Percentiles rank a stretch among this genome's conserved stretches.
phyloP scores from a whole-genome alignment of 2,888 invertebrate genomes.

The Stenchaetothrips biformis region DNA sequence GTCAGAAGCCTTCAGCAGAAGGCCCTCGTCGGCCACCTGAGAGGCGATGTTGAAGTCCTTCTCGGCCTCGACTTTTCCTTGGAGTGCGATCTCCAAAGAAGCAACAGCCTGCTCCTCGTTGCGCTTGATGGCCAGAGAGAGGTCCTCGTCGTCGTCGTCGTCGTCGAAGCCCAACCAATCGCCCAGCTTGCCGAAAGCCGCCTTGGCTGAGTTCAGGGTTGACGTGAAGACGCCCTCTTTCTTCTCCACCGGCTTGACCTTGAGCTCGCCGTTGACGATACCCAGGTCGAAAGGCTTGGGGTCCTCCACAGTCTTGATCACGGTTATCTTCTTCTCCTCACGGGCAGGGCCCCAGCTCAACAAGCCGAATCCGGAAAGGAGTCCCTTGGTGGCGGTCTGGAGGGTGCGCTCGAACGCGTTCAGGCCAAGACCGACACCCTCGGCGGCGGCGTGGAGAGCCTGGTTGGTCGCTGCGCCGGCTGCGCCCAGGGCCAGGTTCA shows the following conservation, averaged over 20 bases:
- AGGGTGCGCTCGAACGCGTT: not conserved
- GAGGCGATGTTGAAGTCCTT: not conserved
- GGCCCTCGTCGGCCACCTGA: not conserved
- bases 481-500: not conserved
- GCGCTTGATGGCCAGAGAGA: not conserved
- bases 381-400: not conserved
- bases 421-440: not conserved
- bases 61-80: not conserved
- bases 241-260: not conserved
- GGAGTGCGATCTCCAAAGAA: not conserved
- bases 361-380: not conserved
- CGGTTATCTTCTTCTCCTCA: not conserved
- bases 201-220: not conserved
- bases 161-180: not conserved
- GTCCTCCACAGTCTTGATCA: not conserved
- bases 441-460: not conserved
- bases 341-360: not conserved
- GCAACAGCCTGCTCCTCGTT: not conserved
- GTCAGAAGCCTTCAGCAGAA: not conserved
- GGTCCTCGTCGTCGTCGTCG: not conserved
- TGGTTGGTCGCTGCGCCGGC: not conserved
- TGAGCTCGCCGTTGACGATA: not conserved
- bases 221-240: not conserved
- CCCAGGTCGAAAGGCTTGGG: too few species aligned
- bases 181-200: not conserved